Conservation (phyloP, 2,888 invertebrate species). For the Microdon myrmicae region DNA sequence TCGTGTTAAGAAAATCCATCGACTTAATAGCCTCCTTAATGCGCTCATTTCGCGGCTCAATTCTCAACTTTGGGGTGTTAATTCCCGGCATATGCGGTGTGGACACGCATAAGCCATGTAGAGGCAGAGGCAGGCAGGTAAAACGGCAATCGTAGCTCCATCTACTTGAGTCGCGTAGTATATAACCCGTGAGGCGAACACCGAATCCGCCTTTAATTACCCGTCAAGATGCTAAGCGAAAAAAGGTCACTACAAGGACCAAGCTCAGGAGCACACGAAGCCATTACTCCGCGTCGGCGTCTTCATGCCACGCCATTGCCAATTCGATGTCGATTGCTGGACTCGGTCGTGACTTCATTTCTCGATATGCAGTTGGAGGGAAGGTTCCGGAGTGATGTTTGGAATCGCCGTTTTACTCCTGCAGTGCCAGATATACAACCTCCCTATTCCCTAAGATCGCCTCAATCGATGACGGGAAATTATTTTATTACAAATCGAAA, state of each 20-base stretch:
- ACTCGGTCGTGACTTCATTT: slow-evolving; percentile 38
- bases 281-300: background rate
- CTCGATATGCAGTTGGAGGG: slow-evolving; percentile 35
- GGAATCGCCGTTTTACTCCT: slow-evolving; percentile 1
- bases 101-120: slow-evolving; percentile 24
- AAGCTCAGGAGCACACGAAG: background rate
- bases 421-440: background rate
- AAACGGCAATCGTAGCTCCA: slow-evolving; percentile 36
- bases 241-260: slow-evolving; percentile 28
- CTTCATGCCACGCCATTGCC: slow-evolving; percentile 27
- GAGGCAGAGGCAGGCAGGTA: slow-evolving; percentile 27
- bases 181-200: slow-evolving; percentile 45
- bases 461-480: slow-evolving; percentile 52
- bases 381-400: slow-evolving; percentile 9
- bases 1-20: slow-evolving; percentile 43
- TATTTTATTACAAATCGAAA: slow-evolving; percentile 57
- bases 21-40: slow-evolving; percentile 43
- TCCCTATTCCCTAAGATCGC: slow-evolving; percentile 29
- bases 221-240: slow-evolving; percentile 48
- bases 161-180: slow-evolving; percentile 37
- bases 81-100: slow-evolving; percentile 34
- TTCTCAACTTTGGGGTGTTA: slow-evolving; percentile 48
- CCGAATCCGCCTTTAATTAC: slow-evolving; percentile 55
- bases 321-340: slow-evolving; percentile 35
- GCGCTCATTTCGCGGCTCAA: slow-evolving; percentile 45